Base-by-base conservation (phyloP, 2,888 invertebrate genomes). In the Anarsia innoxiella region DNA sequence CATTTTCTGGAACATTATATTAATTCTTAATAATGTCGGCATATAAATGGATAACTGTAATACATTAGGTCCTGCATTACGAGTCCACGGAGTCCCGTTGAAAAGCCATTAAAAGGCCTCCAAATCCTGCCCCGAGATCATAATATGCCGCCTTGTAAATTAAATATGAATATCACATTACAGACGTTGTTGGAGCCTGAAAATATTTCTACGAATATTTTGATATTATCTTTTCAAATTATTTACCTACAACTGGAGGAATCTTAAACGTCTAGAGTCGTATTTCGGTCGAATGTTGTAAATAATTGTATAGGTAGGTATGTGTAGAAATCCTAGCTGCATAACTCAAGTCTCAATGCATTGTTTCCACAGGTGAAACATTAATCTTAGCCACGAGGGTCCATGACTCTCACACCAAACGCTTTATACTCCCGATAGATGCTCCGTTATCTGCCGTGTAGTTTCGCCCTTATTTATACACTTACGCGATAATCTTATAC, bases 401-500 rank as follows among this genome's bases (percentile, higher is more conserved):
- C 59, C 59, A 64, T 66, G 59, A 58, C 64, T 60, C 53, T 54
- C 48, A 41, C 53, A 29, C 63, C 66, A 65, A 72, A 67, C 66
- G 70, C 64, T 72, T 69, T 74, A 74, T 74, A 76, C 75, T 68
- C 72, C 65, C 73, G 67, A 75, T 78, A 73, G 71, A 76, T 74
- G 68, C 67, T 60, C 68, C 68, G 70, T 74, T 77, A 76, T 77
- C 77, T 74, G 66, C 64, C 64, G 26, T 33, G 33, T 33, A 33
- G 26, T 26, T 26, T 26, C 33, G 10, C 26, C 33, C 26, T 25
- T 33, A 33, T 33, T 33, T 33, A 33, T 25, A n/a, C n/a, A n/a
- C n/a, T n/a, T n/a, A n/a, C n/a, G n/a, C n/a, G n/a, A n/a, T n/a
- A n/a, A n/a, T n/a, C n/a, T n/a, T n/a, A n/a, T n/a, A n/a, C n/a